Conservation (phyloP, 2,113 vertebrate genomes). For the Ammodytes dubius region DNA sequence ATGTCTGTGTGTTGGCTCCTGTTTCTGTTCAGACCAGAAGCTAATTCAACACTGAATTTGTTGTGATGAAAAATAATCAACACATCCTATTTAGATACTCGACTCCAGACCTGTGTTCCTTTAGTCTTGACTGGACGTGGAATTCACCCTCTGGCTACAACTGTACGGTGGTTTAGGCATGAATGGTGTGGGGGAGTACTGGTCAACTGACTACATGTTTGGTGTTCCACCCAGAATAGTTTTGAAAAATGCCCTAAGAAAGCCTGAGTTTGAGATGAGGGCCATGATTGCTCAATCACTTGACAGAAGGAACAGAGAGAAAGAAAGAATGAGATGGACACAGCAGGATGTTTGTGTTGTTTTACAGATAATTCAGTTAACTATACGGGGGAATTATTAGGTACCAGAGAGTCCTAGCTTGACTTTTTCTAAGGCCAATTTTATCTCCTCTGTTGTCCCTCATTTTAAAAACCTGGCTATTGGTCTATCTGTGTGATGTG, state of each 20-base stretch:
- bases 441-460: conserved; percentile 10
- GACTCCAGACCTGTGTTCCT: conserved; percentile 18
- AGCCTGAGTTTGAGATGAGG: conserved; percentile 50
- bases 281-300: conserved; percentile 61
- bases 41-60: conserved; percentile 26
- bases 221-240: conserved; percentile 66
- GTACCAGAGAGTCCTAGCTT: neutral
- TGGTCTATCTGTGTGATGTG: neutral
- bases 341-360: neutral
- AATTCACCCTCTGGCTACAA: conserved; percentile 65
- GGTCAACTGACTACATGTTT: conserved; percentile 75
- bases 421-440: neutral
- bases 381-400: conserved; percentile 4
- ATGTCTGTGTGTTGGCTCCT: conserved; percentile 2
- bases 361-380: conserved; percentile 2
- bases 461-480: conserved; percentile 4
- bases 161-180: conserved; percentile 64
- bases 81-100: conserved; percentile 19
- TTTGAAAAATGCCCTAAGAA: conserved; percentile 61
- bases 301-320: conserved; percentile 21
- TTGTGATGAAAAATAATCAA: conserved; percentile 37
- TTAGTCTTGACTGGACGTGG: conserved; percentile 42
- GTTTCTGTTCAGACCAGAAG: conserved; percentile 7
- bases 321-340: conserved; percentile 8
- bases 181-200: conserved; percentile 62